Evolutionary conservation across 2,888 invertebrate genomes (phyloP).

Genomic region (Allygus modestus): DNA sequence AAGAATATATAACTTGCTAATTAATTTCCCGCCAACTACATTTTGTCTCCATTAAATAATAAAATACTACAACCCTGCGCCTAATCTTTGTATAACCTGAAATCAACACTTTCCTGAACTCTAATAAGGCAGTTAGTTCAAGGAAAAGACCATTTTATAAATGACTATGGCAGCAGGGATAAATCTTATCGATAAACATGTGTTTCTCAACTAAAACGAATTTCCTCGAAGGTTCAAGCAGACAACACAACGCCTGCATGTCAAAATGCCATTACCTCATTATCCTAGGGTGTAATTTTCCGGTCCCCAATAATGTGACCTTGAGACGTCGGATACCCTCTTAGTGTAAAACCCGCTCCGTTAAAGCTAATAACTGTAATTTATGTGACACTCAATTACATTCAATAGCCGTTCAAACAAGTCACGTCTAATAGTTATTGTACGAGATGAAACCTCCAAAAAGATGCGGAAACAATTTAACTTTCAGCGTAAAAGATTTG

Average conservation of each 20-base stretch:
- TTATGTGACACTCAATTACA: conserved; percentile 29
- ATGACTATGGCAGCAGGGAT: background rate
- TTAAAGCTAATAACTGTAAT: conserved; percentile 24
- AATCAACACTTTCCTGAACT: too few relatives aligned
- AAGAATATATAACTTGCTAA: too few relatives aligned
- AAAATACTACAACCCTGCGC: too few relatives aligned
- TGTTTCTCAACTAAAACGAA: background rate
- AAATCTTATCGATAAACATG: background rate
- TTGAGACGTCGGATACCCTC: conserved; percentile 37
- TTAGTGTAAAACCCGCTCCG: conserved; percentile 8
- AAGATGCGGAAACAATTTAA: background rate
- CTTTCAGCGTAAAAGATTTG: too few relatives aligned
- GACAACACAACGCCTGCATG: background rate
- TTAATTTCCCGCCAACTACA: too few relatives aligned
- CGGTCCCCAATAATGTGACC: background rate
- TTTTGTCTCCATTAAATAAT: too few relatives aligned
- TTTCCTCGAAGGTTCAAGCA: background rate
- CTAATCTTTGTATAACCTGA: too few relatives aligned
- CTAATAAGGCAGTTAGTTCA: background rate
- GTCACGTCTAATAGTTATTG: background rate
- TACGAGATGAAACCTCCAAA: background rate
- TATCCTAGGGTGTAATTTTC: conserved; percentile 37
- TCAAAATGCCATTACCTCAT: conserved; percentile 41
- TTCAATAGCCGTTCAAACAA: background rate
- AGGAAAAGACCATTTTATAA: background rate